Evolutionary conservation across 2,888 invertebrate genomes (phyloP).

Genomic region (Tetanocera ferruginea): DNA sequence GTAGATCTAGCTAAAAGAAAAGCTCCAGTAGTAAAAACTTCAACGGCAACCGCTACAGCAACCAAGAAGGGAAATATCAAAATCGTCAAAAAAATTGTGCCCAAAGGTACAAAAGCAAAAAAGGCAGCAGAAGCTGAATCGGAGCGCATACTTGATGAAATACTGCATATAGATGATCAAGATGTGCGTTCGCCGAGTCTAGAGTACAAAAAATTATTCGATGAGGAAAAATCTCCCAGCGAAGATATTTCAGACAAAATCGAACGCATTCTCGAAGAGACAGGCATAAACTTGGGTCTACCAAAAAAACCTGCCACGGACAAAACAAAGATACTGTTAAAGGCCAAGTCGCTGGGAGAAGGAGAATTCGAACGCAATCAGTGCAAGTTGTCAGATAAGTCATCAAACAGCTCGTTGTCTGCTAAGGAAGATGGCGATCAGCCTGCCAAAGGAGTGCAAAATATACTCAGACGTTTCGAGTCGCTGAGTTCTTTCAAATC

Average conservation of each 20-base stretch:
- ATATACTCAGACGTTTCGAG: conserved; percentile 64
- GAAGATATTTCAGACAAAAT: conserved; percentile 68
- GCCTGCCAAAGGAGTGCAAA: conserved; percentile 58
- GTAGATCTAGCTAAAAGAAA: conserved; percentile 62
- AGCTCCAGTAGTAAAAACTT: conserved; percentile 41
- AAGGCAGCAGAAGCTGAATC: conserved; percentile 58
- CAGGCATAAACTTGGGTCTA: conserved; percentile 62
- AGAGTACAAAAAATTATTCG: conserved; percentile 67
- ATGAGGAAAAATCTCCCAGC: conserved; percentile 67
- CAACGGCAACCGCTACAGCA: conserved; percentile 51
- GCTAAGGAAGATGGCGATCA: conserved; percentile 52
- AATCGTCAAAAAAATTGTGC: conserved; percentile 63
- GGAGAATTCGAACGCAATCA: conserved; percentile 55
- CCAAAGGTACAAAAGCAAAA: conserved; percentile 63
- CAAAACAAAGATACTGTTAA: conserved; percentile 57
- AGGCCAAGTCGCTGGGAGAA: conserved; percentile 63
- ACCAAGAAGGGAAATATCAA: conserved; percentile 61
- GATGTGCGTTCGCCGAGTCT: conserved; percentile 64
- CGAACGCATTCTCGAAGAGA: conserved; percentile 64
- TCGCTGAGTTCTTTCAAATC: conserved; percentile 64
- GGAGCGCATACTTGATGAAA: conserved; percentile 66
- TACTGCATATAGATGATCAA: conserved; percentile 55
- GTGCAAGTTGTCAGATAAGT: conserved; percentile 41
- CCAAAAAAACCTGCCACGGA: conserved; percentile 44
- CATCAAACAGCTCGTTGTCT: not conserved